A percentile compares a stretch with the other conserved stretches of the same genome.
These are phyloP conservation scores for Coracias cyanogaster DNA, from an alignment of 2,797 vertebrate species.

Conservation along the genomic window DNA sequence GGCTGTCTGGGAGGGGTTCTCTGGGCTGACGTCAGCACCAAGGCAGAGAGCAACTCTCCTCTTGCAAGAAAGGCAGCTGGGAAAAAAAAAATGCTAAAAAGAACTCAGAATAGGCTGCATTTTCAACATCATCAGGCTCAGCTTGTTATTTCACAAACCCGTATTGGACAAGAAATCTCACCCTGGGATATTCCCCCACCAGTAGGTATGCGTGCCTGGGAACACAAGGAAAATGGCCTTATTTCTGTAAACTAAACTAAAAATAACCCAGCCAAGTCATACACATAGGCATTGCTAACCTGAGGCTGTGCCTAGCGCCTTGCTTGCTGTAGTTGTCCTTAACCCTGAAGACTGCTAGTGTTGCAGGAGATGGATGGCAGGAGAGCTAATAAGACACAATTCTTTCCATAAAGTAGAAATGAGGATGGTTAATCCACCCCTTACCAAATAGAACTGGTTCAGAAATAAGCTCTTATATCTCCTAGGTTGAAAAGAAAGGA, in stretches of 20 bases:
- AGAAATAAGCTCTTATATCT: background rate
- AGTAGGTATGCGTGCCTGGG: background rate
- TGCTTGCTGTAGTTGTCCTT: background rate
- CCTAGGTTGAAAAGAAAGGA: background rate
- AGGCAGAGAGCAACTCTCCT: background rate
- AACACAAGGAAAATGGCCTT: background rate
- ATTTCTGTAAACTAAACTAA: background rate
- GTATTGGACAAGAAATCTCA: background rate
- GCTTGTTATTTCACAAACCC: background rate
- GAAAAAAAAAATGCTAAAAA: background rate
- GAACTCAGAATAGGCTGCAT: background rate
- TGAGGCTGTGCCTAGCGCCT: background rate
- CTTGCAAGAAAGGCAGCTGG: background rate
- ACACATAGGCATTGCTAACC: rapidly evolving
- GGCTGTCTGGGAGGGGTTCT: slow-evolving; percentile 24
- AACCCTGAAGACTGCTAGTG: background rate
- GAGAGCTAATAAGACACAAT: background rate
- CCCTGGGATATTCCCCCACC: background rate
- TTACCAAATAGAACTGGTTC: background rate
- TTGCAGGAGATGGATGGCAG: background rate
- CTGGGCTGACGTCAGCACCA: background rate
- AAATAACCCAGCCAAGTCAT: background rate
- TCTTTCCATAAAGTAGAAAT: background rate
- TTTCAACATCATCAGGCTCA: background rate
- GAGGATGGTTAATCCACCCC: background rate